These are phyloP conservation scores for Sylvilagus bachmani DNA, from an alignment of 2,113 vertebrate species.

Conservation along the genomic window DNA sequence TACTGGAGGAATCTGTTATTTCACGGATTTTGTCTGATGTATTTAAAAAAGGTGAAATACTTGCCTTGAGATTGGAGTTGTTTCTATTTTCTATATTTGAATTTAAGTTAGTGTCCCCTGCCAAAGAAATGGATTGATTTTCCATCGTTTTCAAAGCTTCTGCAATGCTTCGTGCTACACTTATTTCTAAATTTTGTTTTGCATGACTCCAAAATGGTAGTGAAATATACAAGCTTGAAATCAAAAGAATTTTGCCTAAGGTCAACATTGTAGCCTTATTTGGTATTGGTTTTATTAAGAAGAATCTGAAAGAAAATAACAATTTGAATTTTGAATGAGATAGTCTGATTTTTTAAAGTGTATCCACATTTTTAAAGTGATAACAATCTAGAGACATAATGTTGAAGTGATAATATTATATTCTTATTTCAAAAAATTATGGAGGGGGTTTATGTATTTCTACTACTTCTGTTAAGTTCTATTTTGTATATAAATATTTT, in stretches of 20 bases:
- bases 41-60: neutral
- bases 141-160: neutral
- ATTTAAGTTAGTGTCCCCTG: neutral
- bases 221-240: conserved; percentile 74
- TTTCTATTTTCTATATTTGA: neutral
- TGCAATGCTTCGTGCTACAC: neutral
- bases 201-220: conserved; percentile 56
- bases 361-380: neutral
- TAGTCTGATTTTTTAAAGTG: neutral
- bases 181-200: neutral
- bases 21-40: neutral
- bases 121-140: neutral
- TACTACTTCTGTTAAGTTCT: neutral
- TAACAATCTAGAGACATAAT: neutral
- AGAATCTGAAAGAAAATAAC: conserved; percentile 77
- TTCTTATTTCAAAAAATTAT: neutral
- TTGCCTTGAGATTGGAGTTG: neutral
- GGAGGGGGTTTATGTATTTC: neutral
- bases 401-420: neutral
- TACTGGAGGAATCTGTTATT: neutral
- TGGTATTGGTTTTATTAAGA: conserved; percentile 31
- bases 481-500: conserved; percentile 5
- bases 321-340: conserved; percentile 53
- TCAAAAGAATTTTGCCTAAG: conserved; percentile 63
- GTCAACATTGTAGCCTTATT: conserved; percentile 74